These are phyloP conservation scores for Orchesella flavescens DNA, from an alignment of 2,888 invertebrate species.

Conservation along the genomic window DNA sequence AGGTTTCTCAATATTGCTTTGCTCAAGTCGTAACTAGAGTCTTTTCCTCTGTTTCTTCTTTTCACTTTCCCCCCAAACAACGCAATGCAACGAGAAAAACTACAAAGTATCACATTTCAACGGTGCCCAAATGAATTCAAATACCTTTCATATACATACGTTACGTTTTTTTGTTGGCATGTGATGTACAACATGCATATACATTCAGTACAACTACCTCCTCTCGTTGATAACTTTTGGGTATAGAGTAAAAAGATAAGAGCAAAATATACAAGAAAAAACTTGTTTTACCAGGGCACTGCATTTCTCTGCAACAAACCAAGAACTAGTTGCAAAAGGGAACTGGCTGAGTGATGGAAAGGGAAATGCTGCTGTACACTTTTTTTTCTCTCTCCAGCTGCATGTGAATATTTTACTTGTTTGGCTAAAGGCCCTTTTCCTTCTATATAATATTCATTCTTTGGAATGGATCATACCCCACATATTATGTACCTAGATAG, in stretches of 20 bases:
- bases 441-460: neutral
- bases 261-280: no score
- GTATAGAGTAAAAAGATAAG: no score
- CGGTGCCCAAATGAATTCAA: neutral
- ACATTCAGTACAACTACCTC: no score
- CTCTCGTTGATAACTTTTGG: no score
- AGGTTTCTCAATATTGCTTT: slow-evolving; percentile 41
- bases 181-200: no score
- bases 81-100: neutral
- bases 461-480: neutral
- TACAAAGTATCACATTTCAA: neutral
- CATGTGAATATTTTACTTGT: slow-evolving; percentile 8
- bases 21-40: neutral
- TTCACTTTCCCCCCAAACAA: neutral
- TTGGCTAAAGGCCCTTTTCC: neutral
- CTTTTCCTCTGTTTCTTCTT: neutral
- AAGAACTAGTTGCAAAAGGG: no score
- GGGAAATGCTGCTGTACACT: no score
- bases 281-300: no score
- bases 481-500: neutral
- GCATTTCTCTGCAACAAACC: no score
- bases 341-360: no score
- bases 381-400: neutral
- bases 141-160: neutral
- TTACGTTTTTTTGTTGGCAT: no score